These are phyloP conservation scores for Sphaeridia pumilis DNA, from an alignment of 2,888 invertebrate genomes.

Conservation along the genomic window DNA sequence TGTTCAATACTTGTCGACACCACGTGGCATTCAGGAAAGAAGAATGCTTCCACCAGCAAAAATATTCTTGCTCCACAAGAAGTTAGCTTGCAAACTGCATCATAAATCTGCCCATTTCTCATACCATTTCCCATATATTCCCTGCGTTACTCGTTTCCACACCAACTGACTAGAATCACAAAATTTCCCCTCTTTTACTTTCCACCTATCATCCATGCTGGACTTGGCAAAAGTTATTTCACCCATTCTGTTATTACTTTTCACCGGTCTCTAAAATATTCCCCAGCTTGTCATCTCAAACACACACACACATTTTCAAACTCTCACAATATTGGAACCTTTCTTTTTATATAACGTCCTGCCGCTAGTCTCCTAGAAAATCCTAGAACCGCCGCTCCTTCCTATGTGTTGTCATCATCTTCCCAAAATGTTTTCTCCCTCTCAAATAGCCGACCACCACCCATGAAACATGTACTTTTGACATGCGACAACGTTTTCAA, in stretches of 20 bases:
- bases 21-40: too few species aligned
- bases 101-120: background rate
- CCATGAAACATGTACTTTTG: background rate
- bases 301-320: background rate
- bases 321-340: background rate
- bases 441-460: too few species aligned
- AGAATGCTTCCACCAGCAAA: too few species aligned
- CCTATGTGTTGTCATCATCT: too few species aligned
- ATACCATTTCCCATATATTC: background rate
- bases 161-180: slow-evolving; percentile 2
- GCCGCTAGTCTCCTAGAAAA: background rate
- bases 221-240: background rate
- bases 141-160: background rate
- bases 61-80: too few species aligned
- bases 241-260: background rate
- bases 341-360: background rate
- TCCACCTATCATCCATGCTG: background rate
- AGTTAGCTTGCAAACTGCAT: too few species aligned
- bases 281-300: background rate
- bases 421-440: too few species aligned
- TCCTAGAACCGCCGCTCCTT: too few species aligned
- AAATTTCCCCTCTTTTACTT: background rate
- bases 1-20: too few species aligned
- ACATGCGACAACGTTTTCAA: background rate
- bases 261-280: background rate